phyloP scores from a whole-genome alignment of 2,113 vertebrate species.

The Spea bombifrons region DNA sequence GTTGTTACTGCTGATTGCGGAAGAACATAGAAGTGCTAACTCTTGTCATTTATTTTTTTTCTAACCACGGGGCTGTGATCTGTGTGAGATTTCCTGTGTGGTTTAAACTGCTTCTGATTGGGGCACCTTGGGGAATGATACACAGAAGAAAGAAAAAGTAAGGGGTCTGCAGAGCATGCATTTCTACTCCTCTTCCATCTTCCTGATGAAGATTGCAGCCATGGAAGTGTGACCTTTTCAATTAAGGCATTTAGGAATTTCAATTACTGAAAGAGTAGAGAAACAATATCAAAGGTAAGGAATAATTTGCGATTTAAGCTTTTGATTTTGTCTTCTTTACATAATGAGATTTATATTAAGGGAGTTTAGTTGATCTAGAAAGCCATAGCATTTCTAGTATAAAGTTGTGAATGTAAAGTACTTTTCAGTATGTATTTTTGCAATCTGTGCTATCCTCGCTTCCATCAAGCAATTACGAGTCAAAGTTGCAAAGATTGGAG shows the following conservation, averaged over 20 bases:
- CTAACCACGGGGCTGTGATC: conserved; percentile 15
- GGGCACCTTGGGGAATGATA: conserved; percentile 20
- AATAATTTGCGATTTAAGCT: neutral
- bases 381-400: too few relatives aligned
- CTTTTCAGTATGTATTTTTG: too few relatives aligned
- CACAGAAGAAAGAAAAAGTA: neutral
- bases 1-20: conserved; percentile 6
- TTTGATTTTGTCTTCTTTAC: too few relatives aligned
- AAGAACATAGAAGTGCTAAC: conserved; percentile 26
- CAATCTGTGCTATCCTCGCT: too few relatives aligned
- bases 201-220: neutral
- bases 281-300: conserved; percentile 23
- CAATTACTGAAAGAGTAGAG: conserved; percentile 1
- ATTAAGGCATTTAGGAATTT: neutral
- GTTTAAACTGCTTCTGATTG: conserved; percentile 41
- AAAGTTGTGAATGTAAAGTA: too few relatives aligned
- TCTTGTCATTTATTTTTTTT: conserved; percentile 17
- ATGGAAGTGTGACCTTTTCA: neutral
- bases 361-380: too few relatives aligned
- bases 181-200: neutral
- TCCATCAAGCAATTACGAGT: too few relatives aligned
- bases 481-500: too few relatives aligned
- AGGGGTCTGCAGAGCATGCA: neutral
- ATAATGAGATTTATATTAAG: too few relatives aligned
- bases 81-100: conserved; percentile 42